phyloP scores from a whole-genome alignment of 2,888 invertebrate genomes.

The Chironomus riparius region DNA sequence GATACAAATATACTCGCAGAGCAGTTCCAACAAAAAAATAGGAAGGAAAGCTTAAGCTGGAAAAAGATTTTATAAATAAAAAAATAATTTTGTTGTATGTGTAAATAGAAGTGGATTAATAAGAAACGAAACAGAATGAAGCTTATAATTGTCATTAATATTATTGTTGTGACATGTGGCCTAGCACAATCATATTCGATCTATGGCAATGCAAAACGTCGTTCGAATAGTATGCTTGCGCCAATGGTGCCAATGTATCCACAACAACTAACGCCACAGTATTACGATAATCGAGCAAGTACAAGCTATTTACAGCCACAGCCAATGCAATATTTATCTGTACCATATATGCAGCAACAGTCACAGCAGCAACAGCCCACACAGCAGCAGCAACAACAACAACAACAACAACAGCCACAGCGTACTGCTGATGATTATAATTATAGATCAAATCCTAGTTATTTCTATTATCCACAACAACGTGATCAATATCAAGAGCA shows the following conservation, averaged over 20 bases:
- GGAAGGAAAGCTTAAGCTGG: too few species aligned
- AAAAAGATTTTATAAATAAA: too few species aligned
- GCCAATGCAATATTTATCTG: neutral
- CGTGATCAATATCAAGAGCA: slow-evolving; percentile 21
- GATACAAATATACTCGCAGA: too few species aligned
- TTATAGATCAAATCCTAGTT: slow-evolving; percentile 1
- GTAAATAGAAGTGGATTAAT: neutral
- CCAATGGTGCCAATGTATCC: slow-evolving; percentile 19
- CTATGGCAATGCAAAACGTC: slow-evolving; percentile 31
- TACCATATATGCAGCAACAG: neutral
- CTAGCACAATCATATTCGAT: slow-evolving; percentile 30
- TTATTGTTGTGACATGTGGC: slow-evolving; percentile 6
- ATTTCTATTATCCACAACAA: slow-evolving; percentile 31
- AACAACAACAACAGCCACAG: neutral
- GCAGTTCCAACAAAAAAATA: too few species aligned
- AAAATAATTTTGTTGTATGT: neutral
- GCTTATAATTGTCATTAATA: neutral
- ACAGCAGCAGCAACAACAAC: neutral
- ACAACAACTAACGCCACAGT: neutral
- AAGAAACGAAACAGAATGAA: slow-evolving; percentile 6
- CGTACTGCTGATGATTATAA: slow-evolving; percentile 16
- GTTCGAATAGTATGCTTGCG: slow-evolving; percentile 28
- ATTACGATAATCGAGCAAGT: neutral
- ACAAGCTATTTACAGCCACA: neutral
- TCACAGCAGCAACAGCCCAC: neutral